These are phyloP conservation scores for Daubentonia madagascariensis DNA, from an alignment of 2,113 vertebrate genomes.

Conservation along the genomic window DNA sequence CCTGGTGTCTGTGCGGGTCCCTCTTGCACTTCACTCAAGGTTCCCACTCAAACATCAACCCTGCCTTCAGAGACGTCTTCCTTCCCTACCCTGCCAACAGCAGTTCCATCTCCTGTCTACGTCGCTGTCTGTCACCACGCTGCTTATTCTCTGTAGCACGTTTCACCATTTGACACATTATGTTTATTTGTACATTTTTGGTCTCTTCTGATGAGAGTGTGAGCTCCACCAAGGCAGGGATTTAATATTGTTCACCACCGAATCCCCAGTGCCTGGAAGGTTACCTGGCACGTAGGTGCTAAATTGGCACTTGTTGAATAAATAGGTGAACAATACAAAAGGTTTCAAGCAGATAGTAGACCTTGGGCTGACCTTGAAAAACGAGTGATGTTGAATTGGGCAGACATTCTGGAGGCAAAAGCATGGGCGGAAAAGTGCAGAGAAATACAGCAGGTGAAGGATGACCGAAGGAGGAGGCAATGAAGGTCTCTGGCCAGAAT, in stretches of 20 bases:
- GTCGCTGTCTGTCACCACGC: too few species aligned
- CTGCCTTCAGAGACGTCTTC: neutral
- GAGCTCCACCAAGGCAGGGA: neutral
- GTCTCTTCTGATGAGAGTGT: neutral
- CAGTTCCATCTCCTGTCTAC: neutral
- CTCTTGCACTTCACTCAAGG: neutral
- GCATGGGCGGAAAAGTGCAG: neutral
- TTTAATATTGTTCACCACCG: neutral
- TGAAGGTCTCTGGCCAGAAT: neutral
- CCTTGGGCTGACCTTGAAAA: neutral
- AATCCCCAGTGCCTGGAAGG: neutral
- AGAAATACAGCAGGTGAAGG: neutral
- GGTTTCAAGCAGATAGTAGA: neutral
- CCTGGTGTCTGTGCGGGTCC: neutral
- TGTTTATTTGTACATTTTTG: neutral
- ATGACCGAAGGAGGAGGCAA: neutral
- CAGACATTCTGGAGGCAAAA: neutral
- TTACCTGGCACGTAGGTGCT: rapidly evolving
- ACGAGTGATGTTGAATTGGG: neutral
- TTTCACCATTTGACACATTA: neutral
- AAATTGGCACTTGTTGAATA: neutral
- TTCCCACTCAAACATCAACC: neutral
- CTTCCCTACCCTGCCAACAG: too few species aligned
- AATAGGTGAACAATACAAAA: neutral
- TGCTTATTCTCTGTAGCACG: neutral